Percentiles rank a stretch among this genome's conserved stretches.
phyloP scores from a whole-genome alignment of 23 tunicate species.

The Oikopleura dioica region DNA sequence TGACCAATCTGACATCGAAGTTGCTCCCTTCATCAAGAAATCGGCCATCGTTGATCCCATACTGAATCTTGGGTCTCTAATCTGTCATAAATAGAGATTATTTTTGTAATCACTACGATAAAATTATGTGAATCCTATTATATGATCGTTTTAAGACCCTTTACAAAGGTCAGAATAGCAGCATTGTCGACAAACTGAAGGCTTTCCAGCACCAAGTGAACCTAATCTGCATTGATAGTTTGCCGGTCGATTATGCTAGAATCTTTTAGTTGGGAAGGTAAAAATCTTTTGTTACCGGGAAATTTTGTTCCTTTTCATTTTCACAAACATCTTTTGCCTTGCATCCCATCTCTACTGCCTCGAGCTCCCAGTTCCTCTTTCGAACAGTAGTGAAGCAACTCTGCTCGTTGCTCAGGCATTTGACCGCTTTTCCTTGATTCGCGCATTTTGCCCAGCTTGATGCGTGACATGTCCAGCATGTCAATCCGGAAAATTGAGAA shows the following conservation, averaged over 20 bases:
- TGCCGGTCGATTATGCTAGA: not conserved
- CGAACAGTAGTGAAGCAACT: not conserved
- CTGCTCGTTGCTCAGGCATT: not conserved
- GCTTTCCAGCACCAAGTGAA: not conserved
- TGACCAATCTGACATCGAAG: too few species aligned
- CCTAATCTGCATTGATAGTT: not conserved
- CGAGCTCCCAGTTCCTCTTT: not conserved
- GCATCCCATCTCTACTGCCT: not conserved
- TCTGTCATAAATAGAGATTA: too few species aligned
- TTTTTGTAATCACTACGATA: too few species aligned
- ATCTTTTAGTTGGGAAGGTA: too few species aligned
- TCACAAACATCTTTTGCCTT: not conserved
- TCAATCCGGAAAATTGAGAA: not conserved
- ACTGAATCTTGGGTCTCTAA: too few species aligned
- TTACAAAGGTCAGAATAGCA: not conserved
- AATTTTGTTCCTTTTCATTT: not conserved
- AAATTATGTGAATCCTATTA: too few species aligned
- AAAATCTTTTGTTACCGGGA: too few species aligned
- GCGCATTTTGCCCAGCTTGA: not conserved
- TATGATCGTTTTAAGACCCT: not conserved
- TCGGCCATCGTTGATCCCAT: too few species aligned
- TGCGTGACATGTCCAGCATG: not conserved
- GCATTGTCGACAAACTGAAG: conserved; percentile 9
- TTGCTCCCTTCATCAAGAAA: too few species aligned
- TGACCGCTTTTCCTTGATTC: not conserved